A percentile compares a stretch with the other conserved stretches of the same genome.
phyloP scores from a whole-genome alignment of 2,888 invertebrate genomes.

The Therioaphis trifolii region DNA sequence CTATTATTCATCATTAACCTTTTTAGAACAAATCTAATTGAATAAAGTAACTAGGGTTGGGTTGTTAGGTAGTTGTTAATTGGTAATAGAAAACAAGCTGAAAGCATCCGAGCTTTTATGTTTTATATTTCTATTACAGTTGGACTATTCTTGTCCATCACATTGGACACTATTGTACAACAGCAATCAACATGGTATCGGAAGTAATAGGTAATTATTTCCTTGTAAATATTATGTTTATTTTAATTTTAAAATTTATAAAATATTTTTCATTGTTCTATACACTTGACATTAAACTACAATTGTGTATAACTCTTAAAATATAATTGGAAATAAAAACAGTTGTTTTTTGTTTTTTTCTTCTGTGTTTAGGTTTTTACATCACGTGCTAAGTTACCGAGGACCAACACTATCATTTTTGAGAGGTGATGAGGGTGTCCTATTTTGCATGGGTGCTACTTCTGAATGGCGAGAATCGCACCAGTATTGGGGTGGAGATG shows the following conservation, averaged over 20 bases:
- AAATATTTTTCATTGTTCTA: background rate
- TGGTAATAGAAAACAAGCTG: slow-evolving; percentile 60
- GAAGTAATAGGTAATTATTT: slow-evolving; percentile 76
- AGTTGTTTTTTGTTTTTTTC: slow-evolving; percentile 12
- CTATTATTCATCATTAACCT: too few relatives aligned
- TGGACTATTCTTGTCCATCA: slow-evolving; percentile 71
- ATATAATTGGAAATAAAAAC: background rate
- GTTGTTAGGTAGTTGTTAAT: slow-evolving; percentile 28
- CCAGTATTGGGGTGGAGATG: slow-evolving; percentile 85
- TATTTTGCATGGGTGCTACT: slow-evolving; percentile 82
- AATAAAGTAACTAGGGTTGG: background rate
- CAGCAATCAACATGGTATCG: slow-evolving; percentile 86
- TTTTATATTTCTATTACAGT: slow-evolving; percentile 65
- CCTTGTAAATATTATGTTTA: slow-evolving; percentile 35
- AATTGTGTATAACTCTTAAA: background rate
- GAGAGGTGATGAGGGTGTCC: slow-evolving; percentile 73
- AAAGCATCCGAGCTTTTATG: slow-evolving; percentile 62
- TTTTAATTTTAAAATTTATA: slow-evolving; percentile 27
- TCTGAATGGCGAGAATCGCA: slow-evolving; percentile 88
- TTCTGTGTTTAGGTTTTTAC: slow-evolving; percentile 74
- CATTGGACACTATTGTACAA: slow-evolving; percentile 89
- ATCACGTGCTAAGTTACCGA: slow-evolving; percentile 84
- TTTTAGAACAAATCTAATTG: background rate
- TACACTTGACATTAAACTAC: background rate
- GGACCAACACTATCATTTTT: slow-evolving; percentile 73